Evolutionary conservation across 1,140 invertebrate species (phyloP).

Genomic region (Heterodera carotae): DNA sequence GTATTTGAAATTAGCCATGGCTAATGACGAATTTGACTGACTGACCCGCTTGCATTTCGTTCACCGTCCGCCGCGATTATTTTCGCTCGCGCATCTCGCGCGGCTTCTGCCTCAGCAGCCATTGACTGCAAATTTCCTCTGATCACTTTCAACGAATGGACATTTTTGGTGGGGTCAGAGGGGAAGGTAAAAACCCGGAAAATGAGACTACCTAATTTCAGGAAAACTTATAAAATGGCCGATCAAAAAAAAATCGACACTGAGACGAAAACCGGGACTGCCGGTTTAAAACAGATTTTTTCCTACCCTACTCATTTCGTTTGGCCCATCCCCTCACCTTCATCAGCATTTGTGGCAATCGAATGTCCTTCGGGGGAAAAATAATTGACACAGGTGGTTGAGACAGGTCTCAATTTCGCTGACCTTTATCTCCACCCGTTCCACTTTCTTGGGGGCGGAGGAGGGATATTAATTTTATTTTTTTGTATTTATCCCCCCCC

Average conservation of each 20-base stretch:
- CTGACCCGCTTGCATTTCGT: slow-evolving; percentile 73
- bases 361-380: slow-evolving; percentile 77
- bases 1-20: background rate
- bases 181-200: no score
- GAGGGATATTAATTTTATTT: background rate
- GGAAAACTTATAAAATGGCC: no score
- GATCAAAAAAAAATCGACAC: no score
- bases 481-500: background rate
- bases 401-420: background rate
- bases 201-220: no score
- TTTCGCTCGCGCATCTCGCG: slow-evolving; percentile 73
- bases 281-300: no score
- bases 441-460: slow-evolving; percentile 76
- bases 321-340: slow-evolving; percentile 43
- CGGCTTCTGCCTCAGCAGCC: slow-evolving; percentile 84
- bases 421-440: slow-evolving; percentile 71
- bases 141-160: background rate
- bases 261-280: no score
- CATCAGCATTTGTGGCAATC: slow-evolving; percentile 80
- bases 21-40: slow-evolving; percentile 14
- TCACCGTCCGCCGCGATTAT: slow-evolving; percentile 74
- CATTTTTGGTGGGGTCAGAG: background rate
- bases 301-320: no score
- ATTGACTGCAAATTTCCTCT: slow-evolving; percentile 68
- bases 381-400: background rate